Conservation (phyloP, 2,113 vertebrate genomes). For the Erythrocebus patas region DNA sequence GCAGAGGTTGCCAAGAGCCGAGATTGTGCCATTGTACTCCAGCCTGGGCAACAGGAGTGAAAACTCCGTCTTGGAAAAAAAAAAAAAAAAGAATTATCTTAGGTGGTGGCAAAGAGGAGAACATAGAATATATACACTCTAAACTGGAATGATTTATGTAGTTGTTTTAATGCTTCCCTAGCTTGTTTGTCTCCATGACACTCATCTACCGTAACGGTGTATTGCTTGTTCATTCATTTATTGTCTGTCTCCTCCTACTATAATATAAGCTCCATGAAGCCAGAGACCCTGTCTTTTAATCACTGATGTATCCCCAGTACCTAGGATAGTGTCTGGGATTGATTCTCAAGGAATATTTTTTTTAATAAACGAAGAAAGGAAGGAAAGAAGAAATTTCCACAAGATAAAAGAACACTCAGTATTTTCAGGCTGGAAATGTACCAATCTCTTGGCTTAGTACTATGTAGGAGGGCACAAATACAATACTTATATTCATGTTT, state of each 20-base stretch:
- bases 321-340: background rate
- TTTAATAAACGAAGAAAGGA: background rate
- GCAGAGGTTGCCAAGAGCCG: fast-evolving
- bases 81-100: background rate
- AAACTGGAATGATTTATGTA: background rate
- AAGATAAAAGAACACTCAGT: slow-evolving; percentile 21
- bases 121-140: background rate
- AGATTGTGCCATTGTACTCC: background rate
- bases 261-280: background rate
- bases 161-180: background rate
- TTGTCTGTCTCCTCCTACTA: background rate
- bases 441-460: background rate
- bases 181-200: background rate
- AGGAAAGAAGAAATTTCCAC: background rate
- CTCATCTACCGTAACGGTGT: background rate
- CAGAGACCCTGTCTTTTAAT: background rate
- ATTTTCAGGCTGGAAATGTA: background rate
- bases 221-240: slow-evolving; percentile 20
- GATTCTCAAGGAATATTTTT: slow-evolving; percentile 39
- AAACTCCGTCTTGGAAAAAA: background rate
- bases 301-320: background rate
- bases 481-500: background rate
- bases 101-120: background rate
- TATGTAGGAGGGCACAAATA: background rate
- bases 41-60: background rate